These are phyloP conservation scores for Burhinus bistriatus DNA, from an alignment of 2,113 vertebrate species.

Conservation along the genomic window DNA sequence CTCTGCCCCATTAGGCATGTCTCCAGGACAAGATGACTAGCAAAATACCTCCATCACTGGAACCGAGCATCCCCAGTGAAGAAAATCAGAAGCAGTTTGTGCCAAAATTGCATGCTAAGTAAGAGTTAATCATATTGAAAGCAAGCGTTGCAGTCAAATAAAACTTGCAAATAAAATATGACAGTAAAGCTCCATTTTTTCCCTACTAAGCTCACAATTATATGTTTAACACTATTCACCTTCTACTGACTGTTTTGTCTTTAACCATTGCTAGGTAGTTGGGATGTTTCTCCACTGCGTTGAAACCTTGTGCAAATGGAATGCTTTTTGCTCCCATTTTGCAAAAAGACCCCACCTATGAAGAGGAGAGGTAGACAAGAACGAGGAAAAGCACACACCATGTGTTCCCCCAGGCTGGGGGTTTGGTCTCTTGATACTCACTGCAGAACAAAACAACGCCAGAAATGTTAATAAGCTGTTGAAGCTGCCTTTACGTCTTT, in stretches of 20 bases:
- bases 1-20: not conserved
- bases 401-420: not conserved
- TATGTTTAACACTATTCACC: not conserved
- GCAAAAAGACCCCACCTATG: not conserved
- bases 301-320: not conserved
- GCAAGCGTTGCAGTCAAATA: not conserved
- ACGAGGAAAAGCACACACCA: not conserved
- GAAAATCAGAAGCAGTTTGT: not conserved
- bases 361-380: not conserved
- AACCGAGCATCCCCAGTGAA: not conserved
- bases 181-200: not conserved
- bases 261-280: not conserved
- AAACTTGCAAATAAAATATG: not conserved
- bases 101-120: not conserved
- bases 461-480: not conserved
- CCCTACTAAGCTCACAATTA: not conserved
- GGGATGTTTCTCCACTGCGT: not conserved
- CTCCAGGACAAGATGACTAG: not conserved
- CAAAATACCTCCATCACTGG: not conserved
- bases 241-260: not conserved
- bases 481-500: not conserved
- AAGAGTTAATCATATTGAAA: slow-evolving; percentile 23
- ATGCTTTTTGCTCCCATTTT: not conserved
- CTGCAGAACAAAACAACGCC: not conserved
- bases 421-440: not conserved